Evolutionary conservation across 2,888 invertebrate genomes (phyloP).

Genomic region (Tuta absoluta): DNA sequence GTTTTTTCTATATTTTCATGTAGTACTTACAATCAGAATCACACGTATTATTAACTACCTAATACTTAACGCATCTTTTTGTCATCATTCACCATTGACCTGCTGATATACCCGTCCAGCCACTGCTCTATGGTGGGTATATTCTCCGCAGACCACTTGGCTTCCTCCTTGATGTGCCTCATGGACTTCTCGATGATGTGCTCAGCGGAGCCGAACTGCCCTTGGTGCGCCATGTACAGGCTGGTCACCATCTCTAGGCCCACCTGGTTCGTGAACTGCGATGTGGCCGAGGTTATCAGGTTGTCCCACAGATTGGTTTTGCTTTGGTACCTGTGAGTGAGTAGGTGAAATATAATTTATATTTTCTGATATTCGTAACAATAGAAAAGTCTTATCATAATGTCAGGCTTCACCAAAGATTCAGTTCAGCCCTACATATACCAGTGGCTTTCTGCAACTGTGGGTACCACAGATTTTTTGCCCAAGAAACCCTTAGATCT

Average conservation of each 20-base stretch:
- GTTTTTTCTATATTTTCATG: too few species aligned
- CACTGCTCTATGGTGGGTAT: slow-evolving; percentile 87
- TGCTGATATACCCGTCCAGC: slow-evolving; percentile 71
- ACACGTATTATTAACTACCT: neutral
- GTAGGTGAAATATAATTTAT: neutral
- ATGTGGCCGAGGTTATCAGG: slow-evolving; percentile 87
- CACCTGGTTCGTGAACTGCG: slow-evolving; percentile 87
- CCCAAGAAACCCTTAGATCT: too few species aligned
- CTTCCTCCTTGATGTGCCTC: slow-evolving; percentile 87
- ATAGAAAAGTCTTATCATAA: too few species aligned
- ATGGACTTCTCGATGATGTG: slow-evolving; percentile 87
- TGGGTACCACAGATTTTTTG: too few species aligned
- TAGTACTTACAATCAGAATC: neutral
- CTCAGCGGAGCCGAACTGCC: slow-evolving; percentile 87
- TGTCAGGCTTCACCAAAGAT: too few species aligned
- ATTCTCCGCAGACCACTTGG: slow-evolving; percentile 88
- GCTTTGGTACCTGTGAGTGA: slow-evolving; percentile 80
- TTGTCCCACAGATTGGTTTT: slow-evolving; percentile 89
- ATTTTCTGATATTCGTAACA: too few species aligned
- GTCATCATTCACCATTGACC: slow-evolving; percentile 13
- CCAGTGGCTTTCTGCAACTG: too few species aligned
- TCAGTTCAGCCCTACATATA: too few species aligned
- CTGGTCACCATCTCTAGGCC: slow-evolving; percentile 86
- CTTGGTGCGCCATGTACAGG: slow-evolving; percentile 83
- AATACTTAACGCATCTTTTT: slow-evolving; percentile 11